Base-by-base conservation (phyloP, 2,888 invertebrate species). In the Polylopha cassiicola region DNA sequence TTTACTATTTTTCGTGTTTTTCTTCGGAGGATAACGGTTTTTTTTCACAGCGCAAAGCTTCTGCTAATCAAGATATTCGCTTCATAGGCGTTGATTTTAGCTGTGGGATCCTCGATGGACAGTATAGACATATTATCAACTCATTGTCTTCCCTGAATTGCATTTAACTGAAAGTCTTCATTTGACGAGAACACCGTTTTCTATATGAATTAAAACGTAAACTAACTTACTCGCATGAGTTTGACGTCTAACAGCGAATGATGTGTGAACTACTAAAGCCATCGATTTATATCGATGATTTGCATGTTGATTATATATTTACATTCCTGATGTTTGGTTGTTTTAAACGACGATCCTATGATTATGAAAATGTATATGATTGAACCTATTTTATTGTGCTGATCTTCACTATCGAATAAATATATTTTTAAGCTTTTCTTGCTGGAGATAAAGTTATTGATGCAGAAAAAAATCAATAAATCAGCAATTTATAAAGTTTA, bases 41-140 rank as follows among this genome's bases (percentile, higher is more conserved):
- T 65, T 67, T 64, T 63, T n/a, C 58, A 61, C 70, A 71, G 68
- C 65, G 53, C 55, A 51, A 57, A 60, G 73, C 78, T 77, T 79
- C 55, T 53, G 73, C 77, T 81, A 74, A 78, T 74, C 56, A 51
- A 63, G 51, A 61, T 51, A 61, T 51, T 43, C 53, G 75, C 78
- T 76, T 77, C 52, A 51, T 60, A 59, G 65, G 65, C 65, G 58
- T 59, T 48, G 58, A 32, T 43, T 20, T n/a, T 36, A 49, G 55
- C 53, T 53, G 55, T 55, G 69, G 68, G 69, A 60, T 65, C 55
- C 71, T 62, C 59, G 56, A 54, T 51, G 42, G 69, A 73, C 71
- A 67, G 69, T 72, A 73, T 65, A 71, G 61, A 68, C 64, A 61
- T 63, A 61, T 58, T 61, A 58, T 66, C 18, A 14, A 13, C 23